Base-by-base conservation (phyloP, 1,140 invertebrate genomes). In the Acyrthosiphon pisum region DNA sequence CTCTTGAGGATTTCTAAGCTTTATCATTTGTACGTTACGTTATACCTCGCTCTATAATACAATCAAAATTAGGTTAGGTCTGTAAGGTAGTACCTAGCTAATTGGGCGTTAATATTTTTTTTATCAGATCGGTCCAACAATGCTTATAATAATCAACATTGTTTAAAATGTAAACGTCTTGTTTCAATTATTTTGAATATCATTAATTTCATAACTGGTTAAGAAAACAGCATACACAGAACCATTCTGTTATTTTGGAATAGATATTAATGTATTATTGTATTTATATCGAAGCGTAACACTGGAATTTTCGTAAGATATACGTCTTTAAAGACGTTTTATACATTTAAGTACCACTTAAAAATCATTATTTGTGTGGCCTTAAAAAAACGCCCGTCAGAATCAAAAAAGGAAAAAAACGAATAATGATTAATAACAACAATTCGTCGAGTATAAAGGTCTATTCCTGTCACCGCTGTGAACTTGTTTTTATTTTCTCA, bases 401-500 rank as follows among this genome's bases (percentile, higher is more conserved):
- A n/a, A 14, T 76, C 3, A 76, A 76, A n/a, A 68, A 68, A 68
- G 30, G 60, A 68, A n/a, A 68, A 68, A n/a, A n/a, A 76, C 14
- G 60, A 76, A 35, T 76, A 76, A 76, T 76, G 60, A 76, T 76
- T n/a, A 76, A 76, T 76, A 76, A n/a, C 30, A 76, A 76, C 60
- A 76, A 76, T 76, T 4, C n/a, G 60, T n/a, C 60, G 30, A 30
- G 26, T 60, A 4, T n/a, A 68, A 68, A 68, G 60, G 14, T 76
- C 14, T 76, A 68, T 30, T 18, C 30, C 60, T n/a, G 30, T 76
- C 60, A 76, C 30, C 18, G 30, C 14, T 0, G 60, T 76, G n/a
- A 76, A n/a, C n/a, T 76, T 76, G n/a, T 76, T 76, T n/a, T 68
- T 68, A 68, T 68, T 68, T 76, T 76, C n/a, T 76, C 6, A 14